phyloP scores from a whole-genome alignment of 2,113 vertebrate species.

The Rhizomys pruinosus region DNA sequence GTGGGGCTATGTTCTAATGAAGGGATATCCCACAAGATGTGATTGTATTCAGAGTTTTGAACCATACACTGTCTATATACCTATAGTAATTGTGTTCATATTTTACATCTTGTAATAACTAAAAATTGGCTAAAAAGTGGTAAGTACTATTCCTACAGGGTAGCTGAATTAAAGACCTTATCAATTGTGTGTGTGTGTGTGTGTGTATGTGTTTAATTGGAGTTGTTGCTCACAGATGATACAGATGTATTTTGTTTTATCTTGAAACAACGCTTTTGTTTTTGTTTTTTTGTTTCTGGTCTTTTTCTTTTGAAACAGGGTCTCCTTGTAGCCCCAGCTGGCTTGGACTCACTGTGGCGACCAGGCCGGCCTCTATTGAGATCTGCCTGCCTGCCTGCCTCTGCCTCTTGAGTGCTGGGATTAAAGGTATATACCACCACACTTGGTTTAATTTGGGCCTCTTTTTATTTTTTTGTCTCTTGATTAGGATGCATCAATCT shows the following conservation, averaged over 20 bases:
- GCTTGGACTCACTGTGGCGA: too few relatives aligned
- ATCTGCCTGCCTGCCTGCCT: too few relatives aligned
- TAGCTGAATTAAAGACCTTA: slow-evolving; percentile 14
- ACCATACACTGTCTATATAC: not conserved
- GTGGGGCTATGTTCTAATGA: not conserved
- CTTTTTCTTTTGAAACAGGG: too few relatives aligned
- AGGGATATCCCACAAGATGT: slow-evolving; percentile 5
- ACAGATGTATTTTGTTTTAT: too few relatives aligned
- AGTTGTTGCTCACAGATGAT: not conserved
- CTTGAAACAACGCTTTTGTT: too few relatives aligned
- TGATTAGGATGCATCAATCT: slow-evolving; percentile 18
- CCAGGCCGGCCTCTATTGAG: too few relatives aligned
- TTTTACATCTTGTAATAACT: not conserved
- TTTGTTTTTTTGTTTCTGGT: too few relatives aligned
- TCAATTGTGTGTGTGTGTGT: not conserved
- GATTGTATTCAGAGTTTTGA: not conserved
- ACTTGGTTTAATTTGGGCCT: too few relatives aligned
- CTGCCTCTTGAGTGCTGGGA: too few relatives aligned
- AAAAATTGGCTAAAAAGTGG: not conserved
- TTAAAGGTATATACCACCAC: too few relatives aligned
- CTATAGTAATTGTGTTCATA: not conserved
- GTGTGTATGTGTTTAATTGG: not conserved
- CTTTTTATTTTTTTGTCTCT: slow-evolving; percentile 55
- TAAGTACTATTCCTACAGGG: slow-evolving; percentile 4
- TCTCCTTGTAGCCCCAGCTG: too few relatives aligned